Conservation (phyloP, 2,113 vertebrate species). For the Bettongia penicillata region DNA sequence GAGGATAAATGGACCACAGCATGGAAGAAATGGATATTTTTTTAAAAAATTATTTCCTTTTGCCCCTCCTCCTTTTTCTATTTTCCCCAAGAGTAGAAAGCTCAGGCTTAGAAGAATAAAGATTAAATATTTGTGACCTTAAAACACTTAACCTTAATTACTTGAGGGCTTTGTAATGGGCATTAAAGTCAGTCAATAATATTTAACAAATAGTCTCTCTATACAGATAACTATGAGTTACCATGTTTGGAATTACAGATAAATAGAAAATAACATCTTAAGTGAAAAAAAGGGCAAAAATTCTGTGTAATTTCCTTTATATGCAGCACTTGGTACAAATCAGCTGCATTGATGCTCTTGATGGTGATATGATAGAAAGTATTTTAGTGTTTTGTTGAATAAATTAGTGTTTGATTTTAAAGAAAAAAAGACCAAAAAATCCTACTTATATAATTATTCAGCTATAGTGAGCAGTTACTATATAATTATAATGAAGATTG, state of each 20-base stretch:
- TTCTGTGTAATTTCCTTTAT: background rate
- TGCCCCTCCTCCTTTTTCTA: background rate
- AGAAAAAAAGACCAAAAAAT: background rate
- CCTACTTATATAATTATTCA: background rate
- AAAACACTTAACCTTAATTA: background rate
- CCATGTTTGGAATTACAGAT: background rate
- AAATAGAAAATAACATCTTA: background rate
- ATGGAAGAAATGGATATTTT: background rate
- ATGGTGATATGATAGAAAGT: background rate
- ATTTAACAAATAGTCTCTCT: background rate
- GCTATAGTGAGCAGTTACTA: background rate
- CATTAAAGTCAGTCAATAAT: background rate
- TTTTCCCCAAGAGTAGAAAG: background rate
- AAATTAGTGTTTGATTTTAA: background rate
- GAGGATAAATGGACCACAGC: background rate
- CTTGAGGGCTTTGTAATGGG: background rate
- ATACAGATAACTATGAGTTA: background rate
- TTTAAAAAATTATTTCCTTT: background rate
- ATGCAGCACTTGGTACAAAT: background rate
- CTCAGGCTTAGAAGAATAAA: background rate
- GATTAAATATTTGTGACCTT: background rate
- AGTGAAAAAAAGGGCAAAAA: background rate
- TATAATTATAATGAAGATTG: conserved; percentile 2
- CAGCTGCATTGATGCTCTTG: background rate
- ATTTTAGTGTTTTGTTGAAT: background rate